Conservation (phyloP, 2,113 vertebrate species). For the Meleagris gallopavo region DNA sequence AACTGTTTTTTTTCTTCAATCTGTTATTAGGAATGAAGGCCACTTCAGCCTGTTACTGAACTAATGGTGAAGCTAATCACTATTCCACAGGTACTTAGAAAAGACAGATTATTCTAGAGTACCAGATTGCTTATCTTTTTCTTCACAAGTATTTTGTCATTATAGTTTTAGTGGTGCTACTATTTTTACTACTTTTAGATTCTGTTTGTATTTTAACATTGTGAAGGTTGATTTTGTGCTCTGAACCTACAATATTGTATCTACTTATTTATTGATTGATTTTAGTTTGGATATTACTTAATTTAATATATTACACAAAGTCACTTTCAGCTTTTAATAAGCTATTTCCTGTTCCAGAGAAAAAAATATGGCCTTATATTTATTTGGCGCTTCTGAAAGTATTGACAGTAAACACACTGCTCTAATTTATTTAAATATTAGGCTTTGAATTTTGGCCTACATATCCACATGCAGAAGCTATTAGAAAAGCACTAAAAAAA, state of each 20-base stretch:
- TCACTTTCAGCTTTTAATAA: constrained; percentile 21
- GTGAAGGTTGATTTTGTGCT: constrained; percentile 43
- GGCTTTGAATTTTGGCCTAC: not conserved
- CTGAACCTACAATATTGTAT: constrained; percentile 15
- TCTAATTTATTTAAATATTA: not conserved
- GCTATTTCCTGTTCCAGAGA: not conserved
- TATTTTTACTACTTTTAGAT: constrained; percentile 9
- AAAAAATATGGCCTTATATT: constrained; percentile 7
- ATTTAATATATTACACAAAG: constrained; percentile 24
- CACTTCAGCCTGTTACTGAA: constrained; percentile 3
- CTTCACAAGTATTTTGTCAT: constrained; percentile 24
- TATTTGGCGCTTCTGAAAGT: constrained; percentile 15
- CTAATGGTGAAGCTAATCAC: not conserved
- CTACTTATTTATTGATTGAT: constrained; percentile 37
- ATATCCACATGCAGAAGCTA: not conserved
- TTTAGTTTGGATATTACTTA: not conserved
- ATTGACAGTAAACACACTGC: not conserved
- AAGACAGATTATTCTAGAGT: constrained; percentile 24
- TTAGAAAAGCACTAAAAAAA: not conserved
- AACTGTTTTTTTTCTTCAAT: not conserved
- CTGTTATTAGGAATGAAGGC: not conserved
- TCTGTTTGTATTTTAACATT: not conserved
- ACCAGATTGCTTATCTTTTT: constrained; percentile 4
- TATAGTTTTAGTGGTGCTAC: constrained; percentile 32
- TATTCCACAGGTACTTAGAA: constrained; percentile 41